Base-by-base conservation (phyloP, 2,113 vertebrate genomes). In the Paramormyrops kingsleyae region DNA sequence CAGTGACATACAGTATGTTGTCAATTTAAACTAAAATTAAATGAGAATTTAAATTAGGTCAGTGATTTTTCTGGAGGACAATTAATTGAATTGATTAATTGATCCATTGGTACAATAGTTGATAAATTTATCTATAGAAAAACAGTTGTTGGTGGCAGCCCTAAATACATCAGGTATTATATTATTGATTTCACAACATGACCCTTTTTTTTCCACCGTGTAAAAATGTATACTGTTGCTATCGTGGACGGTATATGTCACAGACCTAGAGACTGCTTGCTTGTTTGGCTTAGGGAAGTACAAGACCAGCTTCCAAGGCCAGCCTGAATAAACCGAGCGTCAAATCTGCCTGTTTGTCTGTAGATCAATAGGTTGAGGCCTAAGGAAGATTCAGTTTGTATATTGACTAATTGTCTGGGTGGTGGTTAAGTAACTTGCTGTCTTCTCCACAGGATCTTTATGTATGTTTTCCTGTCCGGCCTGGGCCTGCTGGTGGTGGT, bases 381-480 rank as follows among this genome's bases (percentile, higher is more conserved):
- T 42, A 19, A 80, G 19, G 15, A 80, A 19, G 74, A 39, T 39
- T 74, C 70, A 77, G 13, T 42, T 42, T 80, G 31, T 6, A 19
- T 42, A 19, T 15, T 87, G 24, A 87, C 15, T 35, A 19, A 12
- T 86, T 86, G 44, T 87, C 13, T 21, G 83, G 44, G 8, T 44
- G 42, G 19, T 47, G 83, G 85, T 15, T 80, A 31, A 49, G 19
- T 89, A 31, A 53, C n/a, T 52, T 3, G 3, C 27, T 1, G 15
- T 70, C n/a, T 46, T 4, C 13, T 59, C 89, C 35, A 13, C 94
- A 99, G 99, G 92, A 98, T 99, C 94, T 99, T 99, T 94, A 96
- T 99, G 97, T 99, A 99, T 70, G 95, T 99, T 94, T 99, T 99
- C 94, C 97, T 99, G 0, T 97, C 97, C 47, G 98, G 98, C 10